Evolutionary conservation across 2,888 invertebrate species (phyloP), one percentile per base, ranked within the genome.

Genomic region (Oxystoma pomonae): DNA sequence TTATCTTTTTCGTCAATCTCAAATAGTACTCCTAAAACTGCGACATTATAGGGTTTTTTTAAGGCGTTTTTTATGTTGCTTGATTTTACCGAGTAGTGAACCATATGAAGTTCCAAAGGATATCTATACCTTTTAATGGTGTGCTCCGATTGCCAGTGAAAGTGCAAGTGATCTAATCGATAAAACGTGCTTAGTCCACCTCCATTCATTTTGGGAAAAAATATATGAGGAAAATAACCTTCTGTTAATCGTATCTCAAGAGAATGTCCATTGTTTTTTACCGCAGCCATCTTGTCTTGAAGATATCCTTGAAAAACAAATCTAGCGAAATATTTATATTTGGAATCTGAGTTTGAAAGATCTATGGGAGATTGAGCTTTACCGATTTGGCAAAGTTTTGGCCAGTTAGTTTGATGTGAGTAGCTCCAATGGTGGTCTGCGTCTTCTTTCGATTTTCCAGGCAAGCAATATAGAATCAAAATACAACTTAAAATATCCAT

Each of bases 111-210:
- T 77, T 88, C 88, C 67, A 87, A 75, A 0, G 86, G 84, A 71
- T 82, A 85, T 65, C 88, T 87, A 55, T 20, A 72, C 71, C 86
- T 86, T 66, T 92, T 85, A 17, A 94, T 80, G 0, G 88, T 87
- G 75, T 94, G 94, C 75, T 94, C 94, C 0, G 93, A 91, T 57
- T 87, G 85, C 92, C 92, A 93, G 75, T 94, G 93, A 77, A 93
- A 90, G 74, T 93, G 92, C 58, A 92, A 80, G 76, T 92, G 90
- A 61, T 89, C 87, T 58, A 92, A 81, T 1, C 84, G 75, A 75
- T 87, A 91, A 1, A 77, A 74, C 21, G 83, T 80, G 57, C 61
- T 59, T 52, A 89, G 76, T 1, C 84, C 85, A 0, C 89, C 90
- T 0, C 89, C 89, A 59, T 72, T 73, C 3, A 83, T 67, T 9